These are phyloP conservation scores for Oopsacas minuta DNA, from an alignment of 37 sponge, comb jelly and placozoan genomes.

Conservation along the genomic window DNA sequence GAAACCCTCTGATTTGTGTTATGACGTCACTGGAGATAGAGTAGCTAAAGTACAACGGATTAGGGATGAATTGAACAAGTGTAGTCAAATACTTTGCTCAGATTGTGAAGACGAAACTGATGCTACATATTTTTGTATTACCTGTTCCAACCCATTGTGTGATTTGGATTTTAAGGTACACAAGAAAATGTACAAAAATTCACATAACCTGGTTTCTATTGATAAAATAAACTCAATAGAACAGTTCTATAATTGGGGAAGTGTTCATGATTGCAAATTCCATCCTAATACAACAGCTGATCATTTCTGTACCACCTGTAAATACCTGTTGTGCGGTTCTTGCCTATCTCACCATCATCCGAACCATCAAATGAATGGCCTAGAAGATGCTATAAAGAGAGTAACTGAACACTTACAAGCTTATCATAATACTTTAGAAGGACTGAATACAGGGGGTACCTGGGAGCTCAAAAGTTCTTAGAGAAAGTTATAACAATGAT, in stretches of 20 bases:
- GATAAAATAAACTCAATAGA: background rate
- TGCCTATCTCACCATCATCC: background rate
- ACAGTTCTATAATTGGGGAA: background rate
- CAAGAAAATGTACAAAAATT: background rate
- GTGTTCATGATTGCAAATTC: background rate
- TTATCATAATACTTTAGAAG: background rate
- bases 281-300: constrained; percentile 1
- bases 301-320: background rate
- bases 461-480: background rate
- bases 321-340: background rate
- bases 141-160: background rate
- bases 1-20: background rate
- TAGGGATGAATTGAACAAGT: background rate
- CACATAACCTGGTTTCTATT: background rate
- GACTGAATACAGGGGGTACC: background rate
- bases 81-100: background rate
- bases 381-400: background rate
- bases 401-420: background rate
- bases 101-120: background rate
- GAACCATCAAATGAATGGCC: background rate
- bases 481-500: background rate
- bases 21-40: background rate
- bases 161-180: background rate
- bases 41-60: background rate
- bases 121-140: background rate